Evolutionary conservation across 2,113 vertebrate species (phyloP).

Genomic region (Ivindomyrus marchei): DNA sequence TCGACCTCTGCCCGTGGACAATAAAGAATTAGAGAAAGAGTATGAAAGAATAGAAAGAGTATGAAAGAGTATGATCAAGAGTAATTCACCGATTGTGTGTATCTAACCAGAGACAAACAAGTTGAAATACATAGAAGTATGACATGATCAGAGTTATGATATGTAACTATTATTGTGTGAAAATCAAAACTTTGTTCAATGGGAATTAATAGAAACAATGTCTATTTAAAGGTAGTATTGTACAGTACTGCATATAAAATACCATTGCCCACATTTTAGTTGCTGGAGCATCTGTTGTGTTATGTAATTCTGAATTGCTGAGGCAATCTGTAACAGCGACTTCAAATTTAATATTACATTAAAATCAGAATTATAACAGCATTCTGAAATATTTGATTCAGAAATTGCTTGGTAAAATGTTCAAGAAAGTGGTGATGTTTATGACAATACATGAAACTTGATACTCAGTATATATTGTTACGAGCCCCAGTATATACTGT

Average conservation of each 20-base stretch:
- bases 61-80: neutral
- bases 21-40: neutral
- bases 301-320: neutral
- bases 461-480: neutral
- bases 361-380: neutral
- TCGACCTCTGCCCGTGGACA: neutral
- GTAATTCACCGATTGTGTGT: neutral
- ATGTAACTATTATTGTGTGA: neutral
- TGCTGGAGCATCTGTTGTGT: neutral
- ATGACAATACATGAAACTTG: neutral
- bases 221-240: neutral
- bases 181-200: neutral
- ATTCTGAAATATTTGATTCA: neutral
- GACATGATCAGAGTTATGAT: neutral
- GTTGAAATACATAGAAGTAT: neutral
- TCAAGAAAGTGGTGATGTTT: neutral
- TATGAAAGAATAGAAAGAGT: neutral
- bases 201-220: neutral
- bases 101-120: neutral
- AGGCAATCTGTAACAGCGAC: neutral
- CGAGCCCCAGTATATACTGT: neutral
- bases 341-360: neutral
- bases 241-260: neutral
- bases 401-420: neutral
- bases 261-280: too few species aligned